Evolutionary conservation across 2,888 invertebrate genomes (phyloP).

Genomic region (Orthosia gothica): DNA sequence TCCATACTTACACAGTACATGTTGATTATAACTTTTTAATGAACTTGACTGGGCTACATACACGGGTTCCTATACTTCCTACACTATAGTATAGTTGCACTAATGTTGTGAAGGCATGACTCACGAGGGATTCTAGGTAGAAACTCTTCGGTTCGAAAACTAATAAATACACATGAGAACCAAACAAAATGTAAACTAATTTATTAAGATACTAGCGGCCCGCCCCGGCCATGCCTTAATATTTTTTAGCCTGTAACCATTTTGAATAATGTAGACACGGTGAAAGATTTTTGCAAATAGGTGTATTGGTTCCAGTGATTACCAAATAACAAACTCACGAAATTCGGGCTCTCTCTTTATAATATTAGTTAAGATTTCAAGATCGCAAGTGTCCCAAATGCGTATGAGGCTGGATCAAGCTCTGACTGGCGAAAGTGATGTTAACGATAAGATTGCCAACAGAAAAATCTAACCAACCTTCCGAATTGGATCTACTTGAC

Average conservation of each 20-base stretch:
- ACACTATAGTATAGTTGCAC: not conserved
- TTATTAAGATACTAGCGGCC: not conserved
- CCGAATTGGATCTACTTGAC: not conserved
- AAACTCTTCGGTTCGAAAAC: not conserved
- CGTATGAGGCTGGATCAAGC: too few relatives aligned
- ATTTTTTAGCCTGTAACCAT: too few relatives aligned
- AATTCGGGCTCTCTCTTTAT: too few relatives aligned
- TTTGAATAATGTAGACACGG: too few relatives aligned
- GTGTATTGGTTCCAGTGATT: too few relatives aligned
- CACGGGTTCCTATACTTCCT: not conserved
- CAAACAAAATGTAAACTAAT: not conserved
- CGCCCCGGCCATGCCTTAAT: too few relatives aligned
- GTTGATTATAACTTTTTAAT: constrained; percentile 37
- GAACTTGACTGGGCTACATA: not conserved
- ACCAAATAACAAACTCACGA: too few relatives aligned
- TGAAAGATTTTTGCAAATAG: too few relatives aligned
- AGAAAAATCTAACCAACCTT: not conserved
- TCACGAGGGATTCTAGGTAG: not conserved
- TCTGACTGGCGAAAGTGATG: not conserved
- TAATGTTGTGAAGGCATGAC: too few relatives aligned
- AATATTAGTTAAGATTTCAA: not conserved
- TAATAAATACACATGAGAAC: not conserved
- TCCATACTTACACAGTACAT: not conserved
- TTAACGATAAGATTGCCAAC: not conserved
- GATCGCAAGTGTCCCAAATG: not conserved